Conservation (phyloP, 2,888 invertebrate genomes). For the Alviniconcha strummeri region DNA sequence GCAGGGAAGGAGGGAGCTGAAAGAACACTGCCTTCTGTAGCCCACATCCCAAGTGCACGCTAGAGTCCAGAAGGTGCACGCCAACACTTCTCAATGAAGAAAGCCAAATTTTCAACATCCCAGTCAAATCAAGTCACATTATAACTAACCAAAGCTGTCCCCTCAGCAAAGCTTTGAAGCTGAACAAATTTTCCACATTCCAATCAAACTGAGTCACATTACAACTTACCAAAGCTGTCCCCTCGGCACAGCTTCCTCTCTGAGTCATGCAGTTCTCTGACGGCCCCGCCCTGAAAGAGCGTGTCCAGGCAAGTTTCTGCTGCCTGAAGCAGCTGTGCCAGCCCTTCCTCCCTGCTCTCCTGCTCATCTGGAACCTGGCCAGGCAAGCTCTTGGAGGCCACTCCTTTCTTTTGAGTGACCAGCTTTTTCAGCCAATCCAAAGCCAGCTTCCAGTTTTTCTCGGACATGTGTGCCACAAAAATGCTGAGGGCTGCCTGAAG, state of each 20-base stretch:
- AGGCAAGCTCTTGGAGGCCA: background rate
- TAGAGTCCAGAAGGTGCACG: no score
- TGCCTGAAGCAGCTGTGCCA: conserved; percentile 4
- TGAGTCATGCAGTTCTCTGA: background rate
- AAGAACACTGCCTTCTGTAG: no score
- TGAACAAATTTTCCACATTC: no score
- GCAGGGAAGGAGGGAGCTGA: no score
- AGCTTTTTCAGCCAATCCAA: conserved; percentile 35
- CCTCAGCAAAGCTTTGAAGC: no score
- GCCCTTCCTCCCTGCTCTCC: background rate
- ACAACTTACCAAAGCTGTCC: conserved; percentile 24
- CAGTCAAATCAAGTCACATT: no score
- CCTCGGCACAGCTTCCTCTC: conserved; percentile 16
- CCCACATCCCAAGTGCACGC: no score
- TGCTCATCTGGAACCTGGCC: background rate
- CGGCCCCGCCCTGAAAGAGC: conserved; percentile 18
- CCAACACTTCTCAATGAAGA: no score
- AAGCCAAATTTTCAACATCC: no score
- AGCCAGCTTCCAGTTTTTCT: conserved; percentile 34
- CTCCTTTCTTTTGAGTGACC: background rate
- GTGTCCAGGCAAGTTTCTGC: background rate
- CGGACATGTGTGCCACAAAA: conserved; percentile 34
- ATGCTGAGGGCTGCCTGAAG: conserved; percentile 37
- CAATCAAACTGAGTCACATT: no score
- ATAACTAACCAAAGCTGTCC: no score